A percentile compares a stretch with the other conserved stretches of the same genome.
phyloP scores from a whole-genome alignment of 2,888 invertebrate genomes.

The Standfussiana lucernea region DNA sequence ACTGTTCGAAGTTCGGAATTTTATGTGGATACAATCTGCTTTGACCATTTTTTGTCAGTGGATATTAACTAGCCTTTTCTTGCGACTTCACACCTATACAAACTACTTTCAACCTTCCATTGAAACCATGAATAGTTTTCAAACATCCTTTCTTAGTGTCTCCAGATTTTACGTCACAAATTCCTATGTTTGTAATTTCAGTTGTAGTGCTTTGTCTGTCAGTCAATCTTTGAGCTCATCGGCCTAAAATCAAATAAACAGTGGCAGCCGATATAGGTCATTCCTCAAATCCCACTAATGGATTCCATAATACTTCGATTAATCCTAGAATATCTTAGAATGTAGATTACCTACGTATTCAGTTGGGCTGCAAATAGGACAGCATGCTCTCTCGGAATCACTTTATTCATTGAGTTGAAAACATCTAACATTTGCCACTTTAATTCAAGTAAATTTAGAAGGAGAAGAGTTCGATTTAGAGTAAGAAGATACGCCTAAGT shows the following conservation, averaged over 20 bases:
- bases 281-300: constrained; percentile 30
- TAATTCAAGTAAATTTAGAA: constrained; percentile 4
- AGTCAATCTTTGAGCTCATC: constrained; percentile 1
- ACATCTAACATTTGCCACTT: constrained; percentile 12
- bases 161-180: background rate
- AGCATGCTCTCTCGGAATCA: background rate
- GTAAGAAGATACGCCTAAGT: background rate
- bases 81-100: background rate
- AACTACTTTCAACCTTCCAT: background rate
- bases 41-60: background rate
- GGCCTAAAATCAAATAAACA: constrained; percentile 27
- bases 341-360: constrained; percentile 31
- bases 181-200: background rate
- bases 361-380: constrained; percentile 14
- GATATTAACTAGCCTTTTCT: background rate
- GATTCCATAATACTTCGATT: constrained; percentile 33
- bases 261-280: constrained; percentile 22
- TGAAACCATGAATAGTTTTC: background rate
- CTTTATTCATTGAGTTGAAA: background rate
- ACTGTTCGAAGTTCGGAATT: constrained; percentile 28
- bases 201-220: background rate
- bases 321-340: constrained; percentile 33
- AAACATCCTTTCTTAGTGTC: background rate
- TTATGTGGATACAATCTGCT: background rate
- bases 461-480: too few relatives aligned